Conservation (phyloP, 2,888 invertebrate genomes). For the Crematogaster levior region DNA sequence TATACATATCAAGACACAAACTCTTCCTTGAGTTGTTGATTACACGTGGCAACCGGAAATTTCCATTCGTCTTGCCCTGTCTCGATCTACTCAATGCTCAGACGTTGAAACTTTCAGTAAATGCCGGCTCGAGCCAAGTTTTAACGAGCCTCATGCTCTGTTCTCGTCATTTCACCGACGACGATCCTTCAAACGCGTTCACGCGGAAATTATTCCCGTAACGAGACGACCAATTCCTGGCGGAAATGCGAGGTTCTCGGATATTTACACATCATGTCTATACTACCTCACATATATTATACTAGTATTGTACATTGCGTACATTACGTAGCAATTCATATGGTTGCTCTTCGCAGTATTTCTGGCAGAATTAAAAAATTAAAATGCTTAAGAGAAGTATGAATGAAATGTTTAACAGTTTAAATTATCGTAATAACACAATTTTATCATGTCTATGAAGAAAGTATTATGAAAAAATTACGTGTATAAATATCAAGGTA, state of each 20-base stretch:
- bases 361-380: not conserved
- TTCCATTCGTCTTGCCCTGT: constrained; percentile 24
- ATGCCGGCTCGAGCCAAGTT: constrained; percentile 59
- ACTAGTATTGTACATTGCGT: not conserved
- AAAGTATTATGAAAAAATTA: not conserved
- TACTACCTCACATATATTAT: not conserved
- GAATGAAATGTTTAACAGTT: not conserved
- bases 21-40: constrained; percentile 24
- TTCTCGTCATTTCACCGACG: not conserved
- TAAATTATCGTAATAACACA: not conserved
- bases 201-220: constrained; percentile 27
- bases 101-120: constrained; percentile 44
- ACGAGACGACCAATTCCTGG: constrained; percentile 13
- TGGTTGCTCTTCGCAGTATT: not conserved
- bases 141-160: constrained; percentile 57
- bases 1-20: not conserved
- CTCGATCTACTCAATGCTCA: constrained; percentile 1
- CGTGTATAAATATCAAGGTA: not conserved
- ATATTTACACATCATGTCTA: constrained; percentile 8
- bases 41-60: constrained; percentile 41
- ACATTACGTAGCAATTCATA: not conserved
- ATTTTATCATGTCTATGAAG: not conserved
- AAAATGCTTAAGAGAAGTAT: not conserved
- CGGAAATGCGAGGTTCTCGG: constrained; percentile 9
- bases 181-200: constrained; percentile 19